phyloP scores from a whole-genome alignment of 2,888 invertebrate genomes.

The Saturnia pavonia region DNA sequence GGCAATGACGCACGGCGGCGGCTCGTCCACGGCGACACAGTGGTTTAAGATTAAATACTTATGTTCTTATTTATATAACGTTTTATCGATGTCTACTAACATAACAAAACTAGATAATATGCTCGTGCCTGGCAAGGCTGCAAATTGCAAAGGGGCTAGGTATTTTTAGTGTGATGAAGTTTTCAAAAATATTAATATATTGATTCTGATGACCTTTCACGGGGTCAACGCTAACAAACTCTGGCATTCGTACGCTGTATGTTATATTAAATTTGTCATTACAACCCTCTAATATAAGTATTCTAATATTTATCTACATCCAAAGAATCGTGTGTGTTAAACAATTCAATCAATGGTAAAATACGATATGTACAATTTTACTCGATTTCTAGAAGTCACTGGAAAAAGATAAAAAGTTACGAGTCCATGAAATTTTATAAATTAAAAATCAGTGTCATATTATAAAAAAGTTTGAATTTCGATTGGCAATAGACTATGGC shows the following conservation, averaged over 20 bases:
- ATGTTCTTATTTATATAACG: constrained; percentile 54
- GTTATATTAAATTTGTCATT: not conserved
- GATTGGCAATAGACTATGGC: not conserved
- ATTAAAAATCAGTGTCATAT: not conserved
- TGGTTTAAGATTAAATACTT: constrained; percentile 55
- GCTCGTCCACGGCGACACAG: constrained; percentile 57
- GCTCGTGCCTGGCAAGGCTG: constrained; percentile 70
- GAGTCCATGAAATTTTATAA: not conserved
- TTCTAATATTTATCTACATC: not conserved
- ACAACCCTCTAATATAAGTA: not conserved
- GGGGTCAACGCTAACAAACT: constrained; percentile 17
- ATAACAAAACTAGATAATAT: constrained; percentile 63
- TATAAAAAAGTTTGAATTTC: not conserved
- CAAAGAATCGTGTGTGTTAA: not conserved
- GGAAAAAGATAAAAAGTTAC: not conserved
- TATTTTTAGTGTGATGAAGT: constrained; percentile 65
- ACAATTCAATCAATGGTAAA: not conserved
- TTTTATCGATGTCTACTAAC: constrained; percentile 80
- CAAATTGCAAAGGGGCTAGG: constrained; percentile 75
- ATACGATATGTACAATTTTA: too few species aligned
- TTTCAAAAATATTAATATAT: constrained; percentile 56
- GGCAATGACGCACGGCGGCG: constrained; percentile 75
- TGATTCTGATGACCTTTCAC: constrained; percentile 52
- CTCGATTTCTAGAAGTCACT: not conserved
- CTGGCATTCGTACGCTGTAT: not conserved